A percentile compares a stretch with the other conserved stretches of the same genome.
Evolutionary conservation across 2,797 vertebrate genomes (phyloP).

Genomic region (Vespertilio murinus): DNA sequence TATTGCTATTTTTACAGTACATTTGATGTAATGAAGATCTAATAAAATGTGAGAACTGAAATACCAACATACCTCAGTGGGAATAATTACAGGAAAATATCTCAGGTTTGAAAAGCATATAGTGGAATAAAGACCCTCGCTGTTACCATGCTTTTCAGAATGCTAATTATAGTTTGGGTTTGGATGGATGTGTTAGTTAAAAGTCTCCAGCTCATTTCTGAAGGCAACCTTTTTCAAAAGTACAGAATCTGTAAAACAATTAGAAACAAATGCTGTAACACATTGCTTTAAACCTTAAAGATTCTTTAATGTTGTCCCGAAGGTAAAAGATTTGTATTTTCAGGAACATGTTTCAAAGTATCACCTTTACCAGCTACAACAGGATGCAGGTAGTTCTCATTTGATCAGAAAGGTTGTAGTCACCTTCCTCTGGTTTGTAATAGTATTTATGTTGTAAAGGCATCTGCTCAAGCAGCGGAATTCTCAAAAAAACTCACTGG

Average conservation of each 20-base stretch:
- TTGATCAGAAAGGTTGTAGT: constrained; percentile 65
- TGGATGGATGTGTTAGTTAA: constrained; percentile 10
- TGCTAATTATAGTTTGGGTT: constrained; percentile 48
- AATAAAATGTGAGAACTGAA: constrained; percentile 7
- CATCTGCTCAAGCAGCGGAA: neutral
- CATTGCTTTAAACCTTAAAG: constrained; percentile 67
- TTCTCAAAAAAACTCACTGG: constrained; percentile 36
- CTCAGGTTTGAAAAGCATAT: neutral
- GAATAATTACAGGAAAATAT: constrained; percentile 25
- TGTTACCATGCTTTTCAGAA: constrained; percentile 39
- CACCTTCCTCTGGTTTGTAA: constrained; percentile 51
- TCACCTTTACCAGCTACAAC: constrained; percentile 60
- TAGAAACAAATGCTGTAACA: constrained; percentile 67
- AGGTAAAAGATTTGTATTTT: constrained; percentile 68
- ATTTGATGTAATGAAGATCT: neutral
- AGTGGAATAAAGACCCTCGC: neutral
- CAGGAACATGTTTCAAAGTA: constrained; percentile 58
- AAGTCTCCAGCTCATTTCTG: constrained; percentile 60
- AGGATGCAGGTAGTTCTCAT: constrained; percentile 54
- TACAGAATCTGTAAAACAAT: constrained; percentile 55
- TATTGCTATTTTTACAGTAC: neutral
- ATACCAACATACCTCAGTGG: neutral
- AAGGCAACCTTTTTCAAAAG: constrained; percentile 32
- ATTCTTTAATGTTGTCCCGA: constrained; percentile 71
- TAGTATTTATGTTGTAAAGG: constrained; percentile 34